These are phyloP conservation scores for Natrix natrix DNA, from an alignment of 2,797 vertebrate genomes.

Conservation along the genomic window DNA sequence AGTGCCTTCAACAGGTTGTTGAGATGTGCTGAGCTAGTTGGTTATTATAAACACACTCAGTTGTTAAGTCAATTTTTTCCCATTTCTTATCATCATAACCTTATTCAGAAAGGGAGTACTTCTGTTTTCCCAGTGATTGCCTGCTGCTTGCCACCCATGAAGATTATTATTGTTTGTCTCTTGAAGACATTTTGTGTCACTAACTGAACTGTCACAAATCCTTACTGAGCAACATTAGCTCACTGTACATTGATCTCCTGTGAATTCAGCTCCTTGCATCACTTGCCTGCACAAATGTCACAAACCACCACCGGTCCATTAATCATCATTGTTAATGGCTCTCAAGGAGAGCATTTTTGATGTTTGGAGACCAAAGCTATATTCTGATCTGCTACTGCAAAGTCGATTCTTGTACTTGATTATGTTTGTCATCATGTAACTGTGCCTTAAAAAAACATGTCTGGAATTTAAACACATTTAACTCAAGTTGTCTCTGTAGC, in stretches of 20 bases:
- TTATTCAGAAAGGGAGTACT: neutral
- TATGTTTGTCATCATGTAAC: neutral
- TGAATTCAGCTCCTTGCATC: neutral
- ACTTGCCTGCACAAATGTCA: neutral
- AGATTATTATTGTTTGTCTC: neutral
- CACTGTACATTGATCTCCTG: neutral
- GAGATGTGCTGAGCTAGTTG: neutral
- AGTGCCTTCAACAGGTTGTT: neutral
- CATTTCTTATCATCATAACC: neutral
- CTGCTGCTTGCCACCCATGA: neutral
- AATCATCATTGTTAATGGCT: conserved; percentile 11
- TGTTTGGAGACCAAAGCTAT: neutral
- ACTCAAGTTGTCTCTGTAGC: neutral
- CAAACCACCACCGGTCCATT: neutral
- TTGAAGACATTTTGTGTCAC: neutral
- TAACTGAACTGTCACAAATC: neutral
- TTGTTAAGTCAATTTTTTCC: neutral
- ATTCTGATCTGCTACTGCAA: neutral
- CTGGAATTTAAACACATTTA: conserved; percentile 3
- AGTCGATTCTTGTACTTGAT: neutral
- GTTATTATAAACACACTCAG: neutral
- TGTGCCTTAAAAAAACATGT: neutral
- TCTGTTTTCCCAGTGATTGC: neutral
- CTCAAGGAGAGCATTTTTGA: neutral
- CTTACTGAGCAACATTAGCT: conserved; percentile 1